These are phyloP conservation scores for Agriopis leucophaearia DNA, from an alignment of 2,888 invertebrate species.

Conservation along the genomic window DNA sequence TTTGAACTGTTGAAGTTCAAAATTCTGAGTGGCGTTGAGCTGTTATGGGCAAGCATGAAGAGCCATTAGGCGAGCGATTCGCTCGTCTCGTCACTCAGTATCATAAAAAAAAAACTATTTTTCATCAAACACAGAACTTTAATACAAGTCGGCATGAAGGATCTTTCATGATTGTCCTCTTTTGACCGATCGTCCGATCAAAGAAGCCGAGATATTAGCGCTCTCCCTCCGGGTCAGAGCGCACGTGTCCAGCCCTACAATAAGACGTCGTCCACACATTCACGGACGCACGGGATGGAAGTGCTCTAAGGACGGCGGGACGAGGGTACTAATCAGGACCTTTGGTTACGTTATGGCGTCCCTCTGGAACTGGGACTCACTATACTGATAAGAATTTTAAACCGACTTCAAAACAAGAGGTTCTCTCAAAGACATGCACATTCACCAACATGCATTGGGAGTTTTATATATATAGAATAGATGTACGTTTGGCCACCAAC, in stretches of 20 bases:
- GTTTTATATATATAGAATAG: too few species aligned
- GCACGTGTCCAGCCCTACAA: slow-evolving; percentile 4
- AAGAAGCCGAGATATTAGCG: background rate
- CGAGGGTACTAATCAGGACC: background rate
- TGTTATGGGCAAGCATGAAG: too few species aligned
- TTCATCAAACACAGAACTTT: too few species aligned
- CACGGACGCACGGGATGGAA: slow-evolving; percentile 1
- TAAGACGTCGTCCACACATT: background rate
- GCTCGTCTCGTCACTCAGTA: too few species aligned
- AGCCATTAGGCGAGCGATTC: too few species aligned
- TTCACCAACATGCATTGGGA: too few species aligned
- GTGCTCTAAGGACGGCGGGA: background rate
- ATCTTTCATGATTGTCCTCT: background rate
- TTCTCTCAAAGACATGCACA: too few species aligned
- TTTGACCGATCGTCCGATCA: background rate
- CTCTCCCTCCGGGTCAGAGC: background rate
- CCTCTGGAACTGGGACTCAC: background rate
- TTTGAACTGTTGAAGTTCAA: too few species aligned
- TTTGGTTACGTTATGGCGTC: background rate
- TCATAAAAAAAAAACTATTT: too few species aligned
- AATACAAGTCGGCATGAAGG: background rate
- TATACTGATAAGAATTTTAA: background rate
- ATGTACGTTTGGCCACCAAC: too few species aligned
- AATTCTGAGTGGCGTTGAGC: too few species aligned
- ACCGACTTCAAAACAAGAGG: too few species aligned